These are phyloP conservation scores for Podarcis siculus DNA, from an alignment of 2,797 vertebrate genomes.

Conservation along the genomic window DNA sequence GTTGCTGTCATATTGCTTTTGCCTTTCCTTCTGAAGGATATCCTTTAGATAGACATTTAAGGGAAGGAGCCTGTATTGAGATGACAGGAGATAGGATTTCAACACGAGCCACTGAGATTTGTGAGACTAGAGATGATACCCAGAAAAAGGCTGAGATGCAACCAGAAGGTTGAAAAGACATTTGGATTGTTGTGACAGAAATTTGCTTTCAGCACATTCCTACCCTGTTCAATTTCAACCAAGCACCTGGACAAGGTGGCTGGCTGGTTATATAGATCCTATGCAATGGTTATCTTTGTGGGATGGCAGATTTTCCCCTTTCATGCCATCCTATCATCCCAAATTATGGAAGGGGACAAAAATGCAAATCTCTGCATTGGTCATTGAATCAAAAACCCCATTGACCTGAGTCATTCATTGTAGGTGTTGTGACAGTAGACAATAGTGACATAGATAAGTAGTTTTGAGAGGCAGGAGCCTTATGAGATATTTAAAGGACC, in stretches of 20 bases:
- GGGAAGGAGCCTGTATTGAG: constrained; percentile 48
- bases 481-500: not conserved
- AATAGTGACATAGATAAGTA: too few species aligned
- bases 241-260: not conserved
- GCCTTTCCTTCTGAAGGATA: constrained; percentile 65
- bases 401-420: too few species aligned
- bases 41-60: constrained; percentile 62
- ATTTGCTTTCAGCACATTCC: constrained; percentile 33
- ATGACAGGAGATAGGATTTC: constrained; percentile 66
- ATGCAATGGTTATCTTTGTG: not conserved
- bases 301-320: not conserved
- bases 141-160: constrained; percentile 63
- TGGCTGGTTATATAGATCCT: not conserved
- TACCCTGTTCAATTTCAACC: not conserved
- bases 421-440: too few species aligned
- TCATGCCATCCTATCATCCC: not conserved
- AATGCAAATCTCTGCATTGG: too few species aligned
- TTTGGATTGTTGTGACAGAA: constrained; percentile 33
- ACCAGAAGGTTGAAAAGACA: constrained; percentile 71
- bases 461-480: too few species aligned
- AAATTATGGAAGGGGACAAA: too few species aligned
- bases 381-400: too few species aligned
- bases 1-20: constrained; percentile 67
- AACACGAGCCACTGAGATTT: constrained; percentile 65
- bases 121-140: constrained; percentile 50